phyloP scores from a whole-genome alignment of 2,797 vertebrate genomes.

The Nannoperca australis region DNA sequence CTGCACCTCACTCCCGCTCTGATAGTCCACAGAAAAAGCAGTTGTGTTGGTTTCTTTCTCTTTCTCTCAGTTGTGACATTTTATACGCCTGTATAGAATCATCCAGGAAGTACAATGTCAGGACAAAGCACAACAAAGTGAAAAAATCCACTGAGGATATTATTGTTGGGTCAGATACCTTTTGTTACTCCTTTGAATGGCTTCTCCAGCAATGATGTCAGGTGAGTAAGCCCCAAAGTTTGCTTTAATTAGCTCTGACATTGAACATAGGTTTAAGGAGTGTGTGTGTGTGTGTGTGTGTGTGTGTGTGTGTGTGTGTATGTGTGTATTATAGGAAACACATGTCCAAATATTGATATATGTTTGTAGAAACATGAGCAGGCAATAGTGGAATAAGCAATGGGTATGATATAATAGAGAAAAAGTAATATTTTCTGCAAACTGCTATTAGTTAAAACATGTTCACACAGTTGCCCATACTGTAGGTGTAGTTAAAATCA shows the following conservation, averaged over 20 bases:
- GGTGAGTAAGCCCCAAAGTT: neutral
- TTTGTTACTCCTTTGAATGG: neutral
- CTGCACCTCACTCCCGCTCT: neutral
- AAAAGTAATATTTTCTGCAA: neutral
- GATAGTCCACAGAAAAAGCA: neutral
- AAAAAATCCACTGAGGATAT: neutral
- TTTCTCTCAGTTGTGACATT: neutral
- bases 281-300: neutral
- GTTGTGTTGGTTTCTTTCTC: too few relatives aligned
- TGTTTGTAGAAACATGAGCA: neutral
- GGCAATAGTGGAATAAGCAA: neutral
- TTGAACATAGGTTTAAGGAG: neutral
- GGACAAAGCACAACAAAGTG: neutral
- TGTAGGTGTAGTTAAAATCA: neutral
- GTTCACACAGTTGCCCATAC: neutral
- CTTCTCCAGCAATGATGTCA: neutral
- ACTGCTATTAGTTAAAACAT: neutral
- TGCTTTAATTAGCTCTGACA: slow-evolving; percentile 4
- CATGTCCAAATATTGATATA: neutral
- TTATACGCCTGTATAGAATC: neutral
- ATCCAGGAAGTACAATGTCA: slow-evolving; percentile 9
- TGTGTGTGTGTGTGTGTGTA: neutral
- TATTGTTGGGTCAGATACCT: neutral
- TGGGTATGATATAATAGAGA: neutral
- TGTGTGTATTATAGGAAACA: neutral